phyloP scores from a whole-genome alignment of 1,140 invertebrate genomes.

The Oscheius sp. region DNA sequence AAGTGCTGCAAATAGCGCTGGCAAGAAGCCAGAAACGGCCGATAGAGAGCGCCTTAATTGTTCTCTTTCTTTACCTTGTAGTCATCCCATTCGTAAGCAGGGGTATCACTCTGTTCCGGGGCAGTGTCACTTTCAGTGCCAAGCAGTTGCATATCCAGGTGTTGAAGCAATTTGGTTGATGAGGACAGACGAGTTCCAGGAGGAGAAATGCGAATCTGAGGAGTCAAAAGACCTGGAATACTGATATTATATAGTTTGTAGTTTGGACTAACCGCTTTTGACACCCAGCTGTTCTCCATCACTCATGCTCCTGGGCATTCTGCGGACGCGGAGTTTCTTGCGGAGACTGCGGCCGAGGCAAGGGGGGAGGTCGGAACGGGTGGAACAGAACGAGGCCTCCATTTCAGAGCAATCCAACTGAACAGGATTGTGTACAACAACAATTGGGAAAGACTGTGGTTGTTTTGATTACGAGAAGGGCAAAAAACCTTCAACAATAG shows the following conservation, averaged over 20 bases:
- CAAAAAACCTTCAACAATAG: too few relatives aligned
- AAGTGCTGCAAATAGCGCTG: constrained; percentile 6
- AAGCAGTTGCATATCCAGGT: constrained; percentile 24
- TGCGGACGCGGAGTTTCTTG: constrained; percentile 15
- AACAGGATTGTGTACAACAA: too few relatives aligned
- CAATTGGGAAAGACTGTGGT: too few relatives aligned
- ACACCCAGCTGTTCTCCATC: constrained; percentile 33
- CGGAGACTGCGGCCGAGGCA: constrained; percentile 5
- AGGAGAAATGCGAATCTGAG: constrained; percentile 26
- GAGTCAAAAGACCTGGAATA: constrained; percentile 20
- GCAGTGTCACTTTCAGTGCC: constrained; percentile 23
- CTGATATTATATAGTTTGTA: background rate
- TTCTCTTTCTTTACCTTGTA: constrained; percentile 33
- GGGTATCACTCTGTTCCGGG: constrained; percentile 21
- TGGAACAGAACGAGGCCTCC: constrained; percentile 38
- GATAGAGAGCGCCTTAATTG: background rate
- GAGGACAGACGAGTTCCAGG: constrained; percentile 25
- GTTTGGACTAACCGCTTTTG: constrained; percentile 6
- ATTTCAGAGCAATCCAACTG: constrained; percentile 29
- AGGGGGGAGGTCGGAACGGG: constrained; percentile 29
- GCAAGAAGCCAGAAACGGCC: background rate
- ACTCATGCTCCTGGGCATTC: constrained; percentile 35
- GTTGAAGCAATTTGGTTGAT: constrained; percentile 15
- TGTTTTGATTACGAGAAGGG: too few relatives aligned
- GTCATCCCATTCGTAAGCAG: constrained; percentile 45